These are phyloP conservation scores for Eurytoma adleriae DNA, from an alignment of 2,888 invertebrate species.

Conservation along the genomic window DNA sequence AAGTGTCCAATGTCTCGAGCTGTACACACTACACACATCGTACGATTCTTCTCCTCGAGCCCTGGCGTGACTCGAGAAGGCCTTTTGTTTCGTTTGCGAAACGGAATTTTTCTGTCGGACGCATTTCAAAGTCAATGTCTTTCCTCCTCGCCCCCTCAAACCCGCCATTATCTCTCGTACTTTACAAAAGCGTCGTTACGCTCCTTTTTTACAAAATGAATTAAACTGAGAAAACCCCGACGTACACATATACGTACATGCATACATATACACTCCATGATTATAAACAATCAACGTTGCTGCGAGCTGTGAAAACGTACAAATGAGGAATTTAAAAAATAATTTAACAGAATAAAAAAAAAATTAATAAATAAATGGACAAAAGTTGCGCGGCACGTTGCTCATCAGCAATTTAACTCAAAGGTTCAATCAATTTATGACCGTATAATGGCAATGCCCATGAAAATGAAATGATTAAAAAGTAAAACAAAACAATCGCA, in stretches of 20 bases:
- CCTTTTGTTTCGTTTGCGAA: too few relatives aligned
- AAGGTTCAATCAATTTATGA: conserved; percentile 35
- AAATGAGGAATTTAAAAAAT: conserved; percentile 49
- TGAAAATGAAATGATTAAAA: conserved; percentile 26
- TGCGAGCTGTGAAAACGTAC: conserved; percentile 57
- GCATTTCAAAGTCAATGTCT: conserved; percentile 29
- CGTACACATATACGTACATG: conserved; percentile 27
- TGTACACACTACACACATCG: neutral
- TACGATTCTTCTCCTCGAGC: neutral
- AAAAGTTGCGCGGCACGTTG: conserved; percentile 21
- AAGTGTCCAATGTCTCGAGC: conserved; percentile 22
- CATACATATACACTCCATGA: conserved; percentile 35
- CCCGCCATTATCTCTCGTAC: conserved; percentile 2
- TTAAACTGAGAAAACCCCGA: neutral
- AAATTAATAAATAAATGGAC: conserved; percentile 21
- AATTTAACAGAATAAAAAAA: conserved; percentile 22
- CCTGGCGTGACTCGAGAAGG: too few relatives aligned
- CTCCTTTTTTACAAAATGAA: conserved; percentile 17
- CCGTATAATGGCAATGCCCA: conserved; percentile 16
- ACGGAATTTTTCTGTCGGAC: neutral
- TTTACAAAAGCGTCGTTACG: conserved; percentile 11
- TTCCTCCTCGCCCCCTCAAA: neutral
- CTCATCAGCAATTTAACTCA: conserved; percentile 30
- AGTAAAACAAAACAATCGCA: conserved; percentile 54
- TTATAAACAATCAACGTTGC: conserved; percentile 54